These are phyloP conservation scores for Equus przewalskii DNA, from an alignment of 2,113 vertebrate species.

Conservation along the genomic window DNA sequence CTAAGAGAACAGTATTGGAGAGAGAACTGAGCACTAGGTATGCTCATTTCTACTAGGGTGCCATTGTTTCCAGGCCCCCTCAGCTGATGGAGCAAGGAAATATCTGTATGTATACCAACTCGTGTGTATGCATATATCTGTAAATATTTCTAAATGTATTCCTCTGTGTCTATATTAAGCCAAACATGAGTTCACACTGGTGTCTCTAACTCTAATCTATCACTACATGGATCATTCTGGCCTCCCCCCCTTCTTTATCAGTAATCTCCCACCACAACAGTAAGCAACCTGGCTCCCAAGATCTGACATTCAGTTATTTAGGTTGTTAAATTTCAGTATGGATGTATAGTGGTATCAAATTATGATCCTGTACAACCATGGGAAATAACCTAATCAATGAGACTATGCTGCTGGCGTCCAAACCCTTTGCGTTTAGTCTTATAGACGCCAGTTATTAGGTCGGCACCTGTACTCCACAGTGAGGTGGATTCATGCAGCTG, in stretches of 20 bases:
- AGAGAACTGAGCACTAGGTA: not conserved
- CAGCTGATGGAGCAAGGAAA: not conserved
- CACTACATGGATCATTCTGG: not conserved
- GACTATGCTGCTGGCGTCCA: not conserved
- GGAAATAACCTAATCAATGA: not conserved
- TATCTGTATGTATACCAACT: rapidly evolving
- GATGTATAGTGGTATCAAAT: too few relatives aligned
- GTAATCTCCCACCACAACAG: not conserved
- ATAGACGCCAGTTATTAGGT: not conserved
- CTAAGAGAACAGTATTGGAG: not conserved
- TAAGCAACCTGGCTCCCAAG: not conserved
- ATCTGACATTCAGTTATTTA: too few relatives aligned
- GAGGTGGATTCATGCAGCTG: too few relatives aligned
- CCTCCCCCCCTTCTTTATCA: not conserved
- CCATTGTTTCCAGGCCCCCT: not conserved
- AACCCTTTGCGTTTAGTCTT: not conserved
- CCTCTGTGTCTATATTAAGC: not conserved
- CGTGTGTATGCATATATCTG: rapidly evolving
- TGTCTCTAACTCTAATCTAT: not conserved
- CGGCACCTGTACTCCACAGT: not conserved
- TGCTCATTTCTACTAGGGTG: not conserved
- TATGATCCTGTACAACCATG: too few relatives aligned
- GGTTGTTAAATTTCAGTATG: not conserved
- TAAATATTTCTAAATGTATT: not conserved
- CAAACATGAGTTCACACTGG: not conserved